These are phyloP conservation scores for Hemaris fuciformis DNA, from an alignment of 2,888 invertebrate species.

Conservation along the genomic window DNA sequence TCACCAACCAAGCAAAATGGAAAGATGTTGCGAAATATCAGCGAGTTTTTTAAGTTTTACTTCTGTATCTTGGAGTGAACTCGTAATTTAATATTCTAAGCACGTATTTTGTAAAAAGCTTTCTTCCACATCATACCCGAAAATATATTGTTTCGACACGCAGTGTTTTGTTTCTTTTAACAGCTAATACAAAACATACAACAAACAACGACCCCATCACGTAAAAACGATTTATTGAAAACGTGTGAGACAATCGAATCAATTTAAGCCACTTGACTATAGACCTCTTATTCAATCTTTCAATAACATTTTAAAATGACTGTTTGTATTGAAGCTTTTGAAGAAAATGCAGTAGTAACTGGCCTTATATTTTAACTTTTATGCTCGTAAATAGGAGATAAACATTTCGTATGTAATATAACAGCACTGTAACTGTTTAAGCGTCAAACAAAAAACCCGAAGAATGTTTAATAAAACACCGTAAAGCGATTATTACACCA, in stretches of 20 bases:
- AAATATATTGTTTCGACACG: neutral
- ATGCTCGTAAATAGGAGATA: too few species aligned
- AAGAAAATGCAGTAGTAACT: too few species aligned
- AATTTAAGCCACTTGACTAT: slow-evolving; percentile 4
- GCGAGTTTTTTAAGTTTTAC: neutral
- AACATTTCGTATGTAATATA: neutral
- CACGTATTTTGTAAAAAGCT: neutral
- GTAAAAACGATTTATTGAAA: neutral
- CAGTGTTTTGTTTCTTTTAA: neutral
- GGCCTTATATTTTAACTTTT: too few species aligned
- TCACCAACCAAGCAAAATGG: neutral
- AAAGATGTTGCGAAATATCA: neutral
- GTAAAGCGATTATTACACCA: neutral
- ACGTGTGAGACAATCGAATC: neutral
- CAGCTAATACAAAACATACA: neutral
- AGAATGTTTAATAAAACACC: neutral
- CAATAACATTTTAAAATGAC: neutral
- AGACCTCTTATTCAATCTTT: neutral
- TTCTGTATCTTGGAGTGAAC: neutral
- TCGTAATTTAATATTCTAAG: neutral
- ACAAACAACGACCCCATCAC: neutral
- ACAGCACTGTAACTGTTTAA: neutral
- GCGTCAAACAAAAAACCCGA: neutral
- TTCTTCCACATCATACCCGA: neutral
- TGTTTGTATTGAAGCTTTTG: neutral